phyloP scores from a whole-genome alignment of 1,140 invertebrate species.

The Lanistes nyassanus region DNA sequence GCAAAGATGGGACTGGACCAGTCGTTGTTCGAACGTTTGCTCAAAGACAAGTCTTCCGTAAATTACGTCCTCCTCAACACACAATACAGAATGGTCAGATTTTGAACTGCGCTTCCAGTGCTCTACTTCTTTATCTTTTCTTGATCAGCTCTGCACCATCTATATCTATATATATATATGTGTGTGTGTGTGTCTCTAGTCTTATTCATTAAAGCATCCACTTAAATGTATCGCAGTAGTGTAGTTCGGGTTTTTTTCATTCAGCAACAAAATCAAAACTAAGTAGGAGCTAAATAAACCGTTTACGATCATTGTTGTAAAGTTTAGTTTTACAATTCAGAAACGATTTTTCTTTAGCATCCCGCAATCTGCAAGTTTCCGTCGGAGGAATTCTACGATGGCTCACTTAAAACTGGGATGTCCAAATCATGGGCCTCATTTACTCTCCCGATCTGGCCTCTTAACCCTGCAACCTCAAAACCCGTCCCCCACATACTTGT shows the following conservation, averaged over 20 bases:
- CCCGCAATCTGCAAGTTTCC: constrained; percentile 53
- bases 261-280: too few species aligned
- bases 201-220: too few species aligned
- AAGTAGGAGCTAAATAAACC: too few species aligned
- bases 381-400: constrained; percentile 50
- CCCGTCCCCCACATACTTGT: constrained; percentile 38
- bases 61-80: constrained; percentile 36
- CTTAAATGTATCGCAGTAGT: too few species aligned
- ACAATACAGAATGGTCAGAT: constrained; percentile 63
- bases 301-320: too few species aligned
- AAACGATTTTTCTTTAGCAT: constrained; percentile 35
- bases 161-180: too few species aligned
- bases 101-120: too few species aligned
- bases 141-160: too few species aligned
- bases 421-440: constrained; percentile 34
- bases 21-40: constrained; percentile 59
- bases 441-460: constrained; percentile 30
- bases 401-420: constrained; percentile 34
- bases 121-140: too few species aligned
- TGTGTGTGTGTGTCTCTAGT: too few species aligned
- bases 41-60: constrained; percentile 29
- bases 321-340: too few species aligned
- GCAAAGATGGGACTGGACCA: constrained; percentile 47
- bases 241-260: too few species aligned
- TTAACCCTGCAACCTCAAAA: neutral